These are phyloP conservation scores for Caenorhabditis remanei DNA, from an alignment of 1,140 invertebrate genomes.

Conservation along the genomic window DNA sequence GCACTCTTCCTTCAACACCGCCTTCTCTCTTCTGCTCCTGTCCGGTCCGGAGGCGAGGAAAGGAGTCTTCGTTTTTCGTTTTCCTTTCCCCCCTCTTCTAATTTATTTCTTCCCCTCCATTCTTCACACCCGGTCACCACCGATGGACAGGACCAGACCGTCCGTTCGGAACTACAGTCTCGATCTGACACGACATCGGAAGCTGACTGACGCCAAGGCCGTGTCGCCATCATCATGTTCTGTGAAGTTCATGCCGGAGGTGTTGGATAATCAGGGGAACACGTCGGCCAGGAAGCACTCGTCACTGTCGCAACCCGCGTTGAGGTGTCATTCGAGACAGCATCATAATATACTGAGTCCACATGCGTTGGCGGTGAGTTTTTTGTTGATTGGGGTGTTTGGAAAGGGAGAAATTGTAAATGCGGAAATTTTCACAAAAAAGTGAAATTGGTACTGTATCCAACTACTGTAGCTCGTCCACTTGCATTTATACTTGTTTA, in stretches of 20 bases:
- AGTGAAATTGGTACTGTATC: too few relatives aligned
- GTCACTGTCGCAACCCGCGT: constrained; percentile 16
- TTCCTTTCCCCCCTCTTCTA: background rate
- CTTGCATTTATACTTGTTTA: too few relatives aligned
- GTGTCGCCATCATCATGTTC: constrained; percentile 35
- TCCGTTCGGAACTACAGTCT: constrained; percentile 49
- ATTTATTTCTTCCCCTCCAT: background rate
- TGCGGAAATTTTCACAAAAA: too few relatives aligned
- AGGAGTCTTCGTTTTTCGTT: background rate
- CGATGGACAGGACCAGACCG: constrained; percentile 2
- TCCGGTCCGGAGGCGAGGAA: background rate
- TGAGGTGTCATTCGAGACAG: constrained; percentile 55
- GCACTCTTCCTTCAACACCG: constrained; percentile 30
- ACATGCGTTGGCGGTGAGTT: constrained; percentile 59
- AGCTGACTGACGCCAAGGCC: constrained; percentile 21
- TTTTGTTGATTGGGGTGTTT: background rate
- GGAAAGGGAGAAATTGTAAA: too few relatives aligned
- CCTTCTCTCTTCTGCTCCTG: background rate
- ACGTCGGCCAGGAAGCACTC: constrained; percentile 27
- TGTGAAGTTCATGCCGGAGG: constrained; percentile 31
- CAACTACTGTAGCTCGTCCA: too few relatives aligned
- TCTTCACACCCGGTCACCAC: background rate
- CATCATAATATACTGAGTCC: constrained; percentile 61
- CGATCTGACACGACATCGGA: constrained; percentile 24
- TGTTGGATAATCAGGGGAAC: background rate